Evolutionary conservation across 2,888 invertebrate species (phyloP).

Genomic region (Sminthurides aquaticus): DNA sequence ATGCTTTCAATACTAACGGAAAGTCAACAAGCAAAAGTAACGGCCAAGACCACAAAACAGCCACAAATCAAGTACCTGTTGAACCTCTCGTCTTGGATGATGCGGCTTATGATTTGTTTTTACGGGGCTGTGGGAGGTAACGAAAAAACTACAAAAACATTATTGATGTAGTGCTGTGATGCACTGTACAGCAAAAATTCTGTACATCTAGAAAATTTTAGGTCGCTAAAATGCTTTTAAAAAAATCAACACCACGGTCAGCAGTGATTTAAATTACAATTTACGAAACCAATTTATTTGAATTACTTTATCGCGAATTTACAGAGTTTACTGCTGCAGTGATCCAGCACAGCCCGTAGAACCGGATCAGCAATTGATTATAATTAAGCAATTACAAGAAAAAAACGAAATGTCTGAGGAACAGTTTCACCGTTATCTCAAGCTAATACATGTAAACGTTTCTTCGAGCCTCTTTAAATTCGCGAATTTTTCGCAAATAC

Average conservation of each 20-base stretch:
- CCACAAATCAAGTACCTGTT: background rate
- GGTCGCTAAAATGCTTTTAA: too few relatives aligned
- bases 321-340: conserved; percentile 1
- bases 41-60: background rate
- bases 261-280: too few relatives aligned
- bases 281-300: too few relatives aligned
- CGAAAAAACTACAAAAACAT: too few relatives aligned
- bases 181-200: too few relatives aligned
- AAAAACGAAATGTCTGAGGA: conserved; percentile 52
- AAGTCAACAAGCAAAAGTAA: background rate
- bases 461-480: too few relatives aligned
- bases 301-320: too few relatives aligned
- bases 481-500: too few relatives aligned
- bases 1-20: background rate
- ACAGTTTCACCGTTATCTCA: conserved; percentile 54
- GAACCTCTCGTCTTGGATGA: background rate
- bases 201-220: too few relatives aligned
- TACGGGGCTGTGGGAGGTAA: conserved; percentile 4
- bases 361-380: conserved; percentile 58
- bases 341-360: conserved; percentile 57
- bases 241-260: too few relatives aligned
- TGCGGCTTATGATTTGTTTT: background rate
- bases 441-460: conserved; percentile 52
- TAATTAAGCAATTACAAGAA: conserved; percentile 53
- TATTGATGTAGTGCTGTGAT: too few relatives aligned